These are phyloP conservation scores for Phymanthus crucifer DNA, from an alignment of 92 coral and sea anemone genomes.

Conservation along the genomic window DNA sequence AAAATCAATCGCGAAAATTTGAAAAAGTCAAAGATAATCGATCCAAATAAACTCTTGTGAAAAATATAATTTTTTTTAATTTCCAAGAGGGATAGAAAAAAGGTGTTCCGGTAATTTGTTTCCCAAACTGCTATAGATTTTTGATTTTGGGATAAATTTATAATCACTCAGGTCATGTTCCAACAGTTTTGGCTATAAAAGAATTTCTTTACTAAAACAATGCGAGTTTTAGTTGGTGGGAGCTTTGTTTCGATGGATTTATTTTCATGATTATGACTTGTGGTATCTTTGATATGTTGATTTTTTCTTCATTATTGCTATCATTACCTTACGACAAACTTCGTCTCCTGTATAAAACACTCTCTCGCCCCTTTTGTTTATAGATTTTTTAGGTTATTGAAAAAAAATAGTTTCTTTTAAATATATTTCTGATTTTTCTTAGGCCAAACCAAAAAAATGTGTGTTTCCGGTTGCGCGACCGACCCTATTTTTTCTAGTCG, in stretches of 20 bases:
- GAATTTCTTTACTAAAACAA: neutral
- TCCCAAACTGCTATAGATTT: neutral
- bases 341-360: too few relatives aligned
- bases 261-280: neutral
- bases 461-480: too few relatives aligned
- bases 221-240: neutral
- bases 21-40: too few relatives aligned
- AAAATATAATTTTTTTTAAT: too few relatives aligned
- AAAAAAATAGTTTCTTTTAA: neutral
- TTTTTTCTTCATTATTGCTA: neutral
- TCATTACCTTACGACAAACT: neutral
- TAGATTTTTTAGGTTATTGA: neutral
- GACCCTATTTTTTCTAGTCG: too few relatives aligned
- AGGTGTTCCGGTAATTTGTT: neutral
- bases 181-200: neutral
- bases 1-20: too few relatives aligned
- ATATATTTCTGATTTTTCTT: too few relatives aligned
- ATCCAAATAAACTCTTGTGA: too few relatives aligned
- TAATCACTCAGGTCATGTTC: neutral
- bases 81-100: neutral
- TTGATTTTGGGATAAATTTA: neutral
- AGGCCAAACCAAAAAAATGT: too few relatives aligned
- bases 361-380: too few relatives aligned
- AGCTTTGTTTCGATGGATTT: neutral
- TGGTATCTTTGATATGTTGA: neutral